These are phyloP conservation scores for Aspidiotus destructor DNA, from an alignment of 2,888 invertebrate genomes.

Conservation along the genomic window DNA sequence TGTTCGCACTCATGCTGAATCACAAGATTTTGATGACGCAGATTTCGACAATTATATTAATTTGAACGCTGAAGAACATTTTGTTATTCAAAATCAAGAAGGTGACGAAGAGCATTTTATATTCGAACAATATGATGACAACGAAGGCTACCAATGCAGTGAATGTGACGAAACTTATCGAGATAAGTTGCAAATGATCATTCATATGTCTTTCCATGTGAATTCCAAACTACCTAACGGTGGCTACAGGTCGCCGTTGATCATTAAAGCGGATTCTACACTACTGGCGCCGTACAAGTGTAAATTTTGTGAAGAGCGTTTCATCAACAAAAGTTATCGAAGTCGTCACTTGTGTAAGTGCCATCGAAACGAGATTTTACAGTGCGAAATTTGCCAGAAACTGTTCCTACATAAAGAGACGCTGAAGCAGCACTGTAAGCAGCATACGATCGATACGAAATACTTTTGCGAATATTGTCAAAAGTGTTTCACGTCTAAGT, in stretches of 20 bases:
- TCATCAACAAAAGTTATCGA: not conserved
- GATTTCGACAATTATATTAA: not conserved
- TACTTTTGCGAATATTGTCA: constrained; percentile 3
- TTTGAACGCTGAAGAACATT: not conserved
- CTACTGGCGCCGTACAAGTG: constrained; percentile 1
- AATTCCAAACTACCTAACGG: not conserved
- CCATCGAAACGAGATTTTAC: not conserved
- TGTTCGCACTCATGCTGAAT: not conserved
- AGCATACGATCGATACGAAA: not conserved
- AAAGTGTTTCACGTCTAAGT: constrained; percentile 9
- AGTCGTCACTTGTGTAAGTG: not conserved
- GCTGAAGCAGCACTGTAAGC: not conserved
- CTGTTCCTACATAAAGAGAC: constrained; percentile 1
- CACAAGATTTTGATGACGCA: not conserved
- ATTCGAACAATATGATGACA: constrained; percentile 6
- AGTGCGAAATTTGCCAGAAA: constrained; percentile 11
- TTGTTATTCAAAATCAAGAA: not conserved
- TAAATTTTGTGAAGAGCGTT: constrained; percentile 2
- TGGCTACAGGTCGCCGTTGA: not conserved
- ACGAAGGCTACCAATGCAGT: constrained; percentile 13
- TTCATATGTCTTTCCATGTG: constrained; percentile 7
- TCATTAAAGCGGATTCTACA: not conserved
- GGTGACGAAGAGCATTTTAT: constrained; percentile 9
- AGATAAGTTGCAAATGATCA: constrained; percentile 12
- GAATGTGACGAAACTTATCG: constrained; percentile 14